Percentiles rank a stretch among this genome's conserved stretches.
These are phyloP conservation scores for Schizaphis graminum DNA, from an alignment of 2,888 invertebrate species.

Conservation along the genomic window DNA sequence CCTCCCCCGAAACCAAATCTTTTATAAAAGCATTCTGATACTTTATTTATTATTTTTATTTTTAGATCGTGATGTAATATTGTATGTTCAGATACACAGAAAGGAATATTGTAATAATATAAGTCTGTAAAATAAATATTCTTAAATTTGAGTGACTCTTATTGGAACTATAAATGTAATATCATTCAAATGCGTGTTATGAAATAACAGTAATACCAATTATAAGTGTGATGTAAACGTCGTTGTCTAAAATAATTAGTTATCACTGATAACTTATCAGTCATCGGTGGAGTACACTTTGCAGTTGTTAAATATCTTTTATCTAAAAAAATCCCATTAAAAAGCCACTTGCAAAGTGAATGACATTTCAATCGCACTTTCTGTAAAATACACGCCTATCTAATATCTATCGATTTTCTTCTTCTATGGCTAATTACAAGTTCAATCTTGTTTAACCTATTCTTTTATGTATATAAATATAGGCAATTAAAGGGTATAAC, in stretches of 20 bases:
- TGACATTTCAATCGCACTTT: constrained; percentile 21
- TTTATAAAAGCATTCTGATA: neutral
- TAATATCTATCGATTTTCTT: neutral
- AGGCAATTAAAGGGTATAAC: neutral
- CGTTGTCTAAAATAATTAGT: neutral
- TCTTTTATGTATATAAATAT: neutral
- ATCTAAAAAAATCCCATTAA: neutral
- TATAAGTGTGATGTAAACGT: neutral
- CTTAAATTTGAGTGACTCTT: neutral
- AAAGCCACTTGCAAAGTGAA: constrained; percentile 15
- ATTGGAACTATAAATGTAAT: neutral
- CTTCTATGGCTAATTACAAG: neutral
- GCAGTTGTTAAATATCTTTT: neutral
- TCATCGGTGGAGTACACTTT: neutral
- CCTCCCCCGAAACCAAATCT: neutral
- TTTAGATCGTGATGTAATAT: neutral
- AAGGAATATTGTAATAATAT: neutral
- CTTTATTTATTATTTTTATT: neutral
- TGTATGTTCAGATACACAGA: neutral
- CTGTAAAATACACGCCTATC: neutral
- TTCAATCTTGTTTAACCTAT: neutral
- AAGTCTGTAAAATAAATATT: neutral
- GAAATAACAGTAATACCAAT: neutral
- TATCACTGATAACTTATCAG: too few relatives aligned
- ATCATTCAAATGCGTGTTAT: neutral